Percentiles rank a stretch among this genome's conserved stretches.
These are phyloP conservation scores for Leptopilina myrica DNA, from an alignment of 2,888 invertebrate species.

Conservation along the genomic window DNA sequence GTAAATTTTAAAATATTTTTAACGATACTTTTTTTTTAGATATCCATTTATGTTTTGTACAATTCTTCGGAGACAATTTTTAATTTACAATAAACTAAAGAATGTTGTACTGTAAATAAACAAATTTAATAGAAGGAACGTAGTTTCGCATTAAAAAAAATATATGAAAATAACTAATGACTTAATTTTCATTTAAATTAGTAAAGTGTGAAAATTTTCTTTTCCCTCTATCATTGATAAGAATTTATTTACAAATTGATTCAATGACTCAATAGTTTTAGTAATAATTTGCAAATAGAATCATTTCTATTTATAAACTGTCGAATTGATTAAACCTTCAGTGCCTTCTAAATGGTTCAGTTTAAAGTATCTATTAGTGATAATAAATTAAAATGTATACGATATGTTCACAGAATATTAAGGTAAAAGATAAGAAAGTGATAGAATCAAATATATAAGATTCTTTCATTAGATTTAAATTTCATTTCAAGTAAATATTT, in stretches of 20 bases:
- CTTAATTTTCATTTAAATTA: not conserved
- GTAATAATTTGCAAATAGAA: not conserved
- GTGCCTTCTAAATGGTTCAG: not conserved
- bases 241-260: too few relatives aligned
- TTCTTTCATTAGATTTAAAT: too few relatives aligned
- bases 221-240: too few relatives aligned
- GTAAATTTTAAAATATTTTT: conserved; percentile 5
- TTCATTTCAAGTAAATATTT: too few relatives aligned
- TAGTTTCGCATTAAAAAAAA: not conserved
- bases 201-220: too few relatives aligned
- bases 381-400: too few relatives aligned
- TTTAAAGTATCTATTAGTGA: not conserved
- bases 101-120: conserved; percentile 7
- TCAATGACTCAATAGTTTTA: not conserved
- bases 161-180: not conserved
- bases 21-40: conserved; percentile 5
- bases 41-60: conserved; percentile 4
- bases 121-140: not conserved
- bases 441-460: too few relatives aligned
- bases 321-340: not conserved
- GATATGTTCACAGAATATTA: too few relatives aligned
- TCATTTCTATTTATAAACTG: conserved; percentile 5
- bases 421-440: too few relatives aligned
- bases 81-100: not conserved
- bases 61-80: not conserved